Evolutionary conservation across 2,113 vertebrate genomes (phyloP), one percentile per base, ranked within the genome.

Genomic region (Aptenodytes patagonicus): DNA sequence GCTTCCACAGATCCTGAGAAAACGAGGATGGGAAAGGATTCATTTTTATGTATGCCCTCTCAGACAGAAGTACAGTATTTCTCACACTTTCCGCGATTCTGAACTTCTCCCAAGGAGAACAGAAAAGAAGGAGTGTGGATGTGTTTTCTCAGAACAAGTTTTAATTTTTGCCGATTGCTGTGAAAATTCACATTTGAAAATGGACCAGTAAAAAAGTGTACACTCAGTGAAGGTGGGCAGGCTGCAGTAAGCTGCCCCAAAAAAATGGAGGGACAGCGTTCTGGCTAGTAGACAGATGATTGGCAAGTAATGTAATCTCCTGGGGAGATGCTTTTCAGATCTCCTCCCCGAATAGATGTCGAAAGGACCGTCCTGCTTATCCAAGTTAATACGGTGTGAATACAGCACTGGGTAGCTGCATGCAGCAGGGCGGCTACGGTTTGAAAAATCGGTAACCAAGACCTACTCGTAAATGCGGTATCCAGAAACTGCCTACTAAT

Each of bases 281-380:
- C 52, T 73, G 51, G 46, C 42, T 42, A 42, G 61, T 14, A 36
- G 44, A 60, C 32, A 85, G 75, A 68, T 85, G 34, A 95, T 55
- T 95, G 87, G 72, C 90, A 95, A 69, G 58, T 84, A 55, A 76
- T 5, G 10, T 89, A 85, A 85, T 91, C 78, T 87, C 90, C 94
- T 3, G 21, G 78, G 71, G 79, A 89, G 85, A 72, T 24, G 73
- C 72, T 75, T 97, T 97, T 96, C 62, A 31, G 71, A 77, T 93
- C 72, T 72, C 36, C 44, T 75, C 40, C 76, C 55, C 9, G 0
- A 76, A 80, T 28, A 69, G 72, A 95, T 73, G 87, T 92, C 3
- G 2, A 94, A 90, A 87, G 54, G 88, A 72, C 44, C 7, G 5
- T 91, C 73, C 88, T 91, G 82, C 77, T 95, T 83, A 44, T 85